Base-by-base conservation (phyloP, 1,140 invertebrate genomes). In the Heterodera schachtii region DNA sequence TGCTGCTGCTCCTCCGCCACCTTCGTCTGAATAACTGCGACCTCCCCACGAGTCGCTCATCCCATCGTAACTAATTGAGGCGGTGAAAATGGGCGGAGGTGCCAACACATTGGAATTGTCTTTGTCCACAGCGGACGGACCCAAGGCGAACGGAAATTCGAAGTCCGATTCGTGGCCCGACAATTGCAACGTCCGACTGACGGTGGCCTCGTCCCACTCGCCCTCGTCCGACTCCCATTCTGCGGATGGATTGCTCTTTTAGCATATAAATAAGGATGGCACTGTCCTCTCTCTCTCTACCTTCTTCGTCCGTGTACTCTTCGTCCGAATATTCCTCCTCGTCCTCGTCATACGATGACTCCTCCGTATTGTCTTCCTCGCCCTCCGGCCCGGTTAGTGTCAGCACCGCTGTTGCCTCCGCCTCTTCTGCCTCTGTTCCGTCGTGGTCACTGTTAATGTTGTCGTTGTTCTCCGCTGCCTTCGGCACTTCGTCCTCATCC, bases 31-130 rank as follows among this genome's bases (percentile, higher is more conserved):
- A 77, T 60, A 76, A 8, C 43, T 21, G 47, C 49, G 75, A 1
- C 43, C 74, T 43, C 79, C 85, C 85, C 85, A 86, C 52, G 73
- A 73, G 19, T 67, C 71, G 75, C 80, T 71, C 83, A 84, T 83
- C 9, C 89, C 89, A 81, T 88, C 87, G 75, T 87, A 90, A 43
- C 78, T 83, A 3, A 88, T 84, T n/a, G 89, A 90, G 47, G 89
- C 88, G 19, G 89, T 87, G 80, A 88, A 88, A 7, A 87, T 87
- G 11, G 87, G 87, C 4, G 87, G 80, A 11, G 87, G 87, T 9
- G 71, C 70, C 21, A 89, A 81, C 46, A 85, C 79, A 31, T 90
- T 84, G 44, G 75, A 21, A 31, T 31, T 52, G 79, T 19, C 47
- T 79, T 81, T 73, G 57, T 82, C 52, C 46, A 64, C 79, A 78